Evolutionary conservation across 2,888 invertebrate species (phyloP), one percentile per base, ranked within the genome.

Genomic region (Caenorhabditis sp.): DNA sequence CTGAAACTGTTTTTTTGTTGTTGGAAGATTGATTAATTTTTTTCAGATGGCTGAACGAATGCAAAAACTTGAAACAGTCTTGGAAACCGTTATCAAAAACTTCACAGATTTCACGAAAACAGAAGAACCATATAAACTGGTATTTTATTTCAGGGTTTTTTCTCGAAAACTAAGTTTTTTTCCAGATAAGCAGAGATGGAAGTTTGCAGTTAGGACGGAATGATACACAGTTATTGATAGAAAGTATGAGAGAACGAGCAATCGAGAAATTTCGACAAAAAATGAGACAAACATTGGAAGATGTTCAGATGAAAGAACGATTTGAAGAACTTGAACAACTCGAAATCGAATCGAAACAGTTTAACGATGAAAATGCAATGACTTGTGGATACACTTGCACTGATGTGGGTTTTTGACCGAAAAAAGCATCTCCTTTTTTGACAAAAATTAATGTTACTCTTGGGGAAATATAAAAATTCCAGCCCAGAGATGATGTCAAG

Each of bases 401-500:
- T 17, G 49, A 67, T 36, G 72, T 72, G 5, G 53, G 27, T 19
- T 43, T 43, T 24, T 21, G 8, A 57, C 24, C 57, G 17, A 26
- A 26, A 57, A 54, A 21, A 23, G 10, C 10, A 31, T 10, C 10
- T 31, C n/a, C n/a, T n/a, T n/a, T n/a, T n/a, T n/a, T n/a, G n/a
- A n/a, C 31, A 4, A 4, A 31, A 31, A 31, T 6, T 31, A 31
- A 31, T 31, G 4, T 31, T 10, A 31, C 31, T 31, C 31, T 10
- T 31, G 31, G 31, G 31, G 10, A 31, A 31, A 31, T 6, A 10
- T 31, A 31, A 6, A 31, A 27, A 17, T 62, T 66, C 23, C 54
- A 70, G 70, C 65, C 70, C 17, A 66, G 62, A 49, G 57, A 62
- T 3, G 70, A 70, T 23, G 49, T 70, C 17, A 58, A 58, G 12